These are phyloP conservation scores for Morpho achilles DNA, from an alignment of 2,888 invertebrate genomes.

Conservation along the genomic window DNA sequence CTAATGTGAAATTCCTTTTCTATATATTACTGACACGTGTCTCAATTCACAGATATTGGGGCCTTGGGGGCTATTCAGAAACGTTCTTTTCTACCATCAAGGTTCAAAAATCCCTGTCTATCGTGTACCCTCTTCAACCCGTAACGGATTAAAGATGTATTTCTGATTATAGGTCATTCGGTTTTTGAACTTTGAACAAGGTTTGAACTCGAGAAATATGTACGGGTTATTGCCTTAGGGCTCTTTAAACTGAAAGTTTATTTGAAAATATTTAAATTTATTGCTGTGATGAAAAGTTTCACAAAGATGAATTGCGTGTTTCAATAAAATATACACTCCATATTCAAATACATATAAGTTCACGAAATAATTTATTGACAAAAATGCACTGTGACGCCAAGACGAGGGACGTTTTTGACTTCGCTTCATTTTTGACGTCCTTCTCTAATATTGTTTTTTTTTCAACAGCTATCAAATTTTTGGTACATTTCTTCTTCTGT, in stretches of 20 bases:
- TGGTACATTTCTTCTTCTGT: no score
- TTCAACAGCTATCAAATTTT: no score
- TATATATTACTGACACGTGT: neutral
- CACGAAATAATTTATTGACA: no score
- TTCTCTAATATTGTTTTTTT: no score
- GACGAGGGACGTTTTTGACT: no score
- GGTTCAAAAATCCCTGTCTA: constrained; percentile 13
- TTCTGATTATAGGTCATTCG: constrained; percentile 10
- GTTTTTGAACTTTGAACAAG: constrained; percentile 12
- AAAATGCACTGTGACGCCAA: no score
- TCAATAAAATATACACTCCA: neutral
- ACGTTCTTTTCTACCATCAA: neutral
- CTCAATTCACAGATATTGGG: neutral
- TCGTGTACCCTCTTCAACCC: constrained; percentile 19
- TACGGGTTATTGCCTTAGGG: neutral
- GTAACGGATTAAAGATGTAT: constrained; percentile 4
- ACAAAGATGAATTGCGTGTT: neutral
- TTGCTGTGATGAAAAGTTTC: neutral
- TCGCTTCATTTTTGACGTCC: no score
- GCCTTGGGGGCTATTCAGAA: neutral
- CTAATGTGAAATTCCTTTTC: neutral
- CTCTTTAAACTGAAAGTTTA: neutral
- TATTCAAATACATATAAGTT: no score
- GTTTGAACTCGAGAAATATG: neutral
- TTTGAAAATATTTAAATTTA: neutral